Evolutionary conservation across 1,140 invertebrate species (phyloP).

Genomic region (Pseudomyrmex cubaensis): DNA sequence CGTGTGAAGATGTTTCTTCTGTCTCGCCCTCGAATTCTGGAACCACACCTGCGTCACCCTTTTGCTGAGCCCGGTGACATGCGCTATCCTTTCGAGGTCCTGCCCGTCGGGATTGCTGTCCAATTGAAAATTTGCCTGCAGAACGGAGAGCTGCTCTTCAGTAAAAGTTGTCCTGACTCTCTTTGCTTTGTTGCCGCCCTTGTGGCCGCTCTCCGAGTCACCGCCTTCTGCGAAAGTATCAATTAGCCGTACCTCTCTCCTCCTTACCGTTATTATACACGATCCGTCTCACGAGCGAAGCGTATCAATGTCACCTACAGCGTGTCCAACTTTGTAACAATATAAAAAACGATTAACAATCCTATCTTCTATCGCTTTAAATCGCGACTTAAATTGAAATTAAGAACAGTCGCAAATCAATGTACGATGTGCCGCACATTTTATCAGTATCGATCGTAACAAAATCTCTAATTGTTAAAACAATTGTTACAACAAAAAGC

Average conservation of each 20-base stretch:
- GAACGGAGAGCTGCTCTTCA: slow-evolving; percentile 98
- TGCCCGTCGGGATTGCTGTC: slow-evolving; percentile 99
- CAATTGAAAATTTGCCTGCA: slow-evolving; percentile 98
- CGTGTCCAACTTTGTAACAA: not conserved
- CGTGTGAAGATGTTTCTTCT: slow-evolving; percentile 98
- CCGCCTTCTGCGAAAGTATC: slow-evolving; percentile 89
- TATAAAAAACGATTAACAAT: not conserved
- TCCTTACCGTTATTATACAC: not conserved
- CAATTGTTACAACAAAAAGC: no score
- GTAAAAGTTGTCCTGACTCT: slow-evolving; percentile 98
- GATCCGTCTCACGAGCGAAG: not conserved
- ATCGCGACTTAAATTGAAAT: not conserved
- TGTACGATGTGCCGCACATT: no score
- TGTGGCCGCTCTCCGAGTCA: slow-evolving; percentile 94
- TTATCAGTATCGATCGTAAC: no score
- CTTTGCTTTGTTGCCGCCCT: slow-evolving; percentile 94
- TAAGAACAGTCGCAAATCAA: no score
- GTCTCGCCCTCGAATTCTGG: slow-evolving; percentile 98
- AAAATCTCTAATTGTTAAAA: no score
- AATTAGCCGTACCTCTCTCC: slow-evolving; percentile 58
- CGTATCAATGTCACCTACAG: not conserved
- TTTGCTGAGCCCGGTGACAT: slow-evolving; percentile 98
- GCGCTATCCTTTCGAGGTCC: slow-evolving; percentile 98
- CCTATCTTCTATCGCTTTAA: not conserved
- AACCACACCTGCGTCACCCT: slow-evolving; percentile 99